These are phyloP conservation scores for Physocephala rufipes DNA, from an alignment of 2,888 invertebrate genomes.

Conservation along the genomic window DNA sequence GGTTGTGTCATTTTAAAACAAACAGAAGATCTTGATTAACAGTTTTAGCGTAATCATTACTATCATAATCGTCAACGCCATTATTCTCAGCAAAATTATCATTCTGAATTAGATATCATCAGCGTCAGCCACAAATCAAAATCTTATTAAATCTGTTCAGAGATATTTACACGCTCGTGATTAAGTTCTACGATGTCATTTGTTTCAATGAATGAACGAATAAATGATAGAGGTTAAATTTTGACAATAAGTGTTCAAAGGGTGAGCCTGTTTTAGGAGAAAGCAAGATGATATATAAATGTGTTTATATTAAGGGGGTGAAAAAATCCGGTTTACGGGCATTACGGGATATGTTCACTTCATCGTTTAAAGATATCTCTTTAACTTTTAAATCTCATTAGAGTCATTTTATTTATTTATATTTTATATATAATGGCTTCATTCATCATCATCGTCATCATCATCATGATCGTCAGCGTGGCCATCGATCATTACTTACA, in stretches of 20 bases:
- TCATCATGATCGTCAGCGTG: conserved; percentile 23
- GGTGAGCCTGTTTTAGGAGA: too few species aligned
- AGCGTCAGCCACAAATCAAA: conserved; percentile 51
- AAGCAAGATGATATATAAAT: too few species aligned
- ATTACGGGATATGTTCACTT: too few species aligned
- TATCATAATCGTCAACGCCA: neutral
- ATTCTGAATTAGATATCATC: neutral
- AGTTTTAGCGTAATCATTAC: neutral
- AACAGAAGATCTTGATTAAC: neutral
- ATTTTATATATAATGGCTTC: neutral
- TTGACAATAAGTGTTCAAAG: neutral
- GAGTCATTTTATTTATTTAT: neutral
- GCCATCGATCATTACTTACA: conserved; percentile 37
- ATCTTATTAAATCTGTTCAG: conserved; percentile 51
- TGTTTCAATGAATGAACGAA: neutral
- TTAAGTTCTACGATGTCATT: conserved; percentile 47
- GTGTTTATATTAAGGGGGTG: too few species aligned
- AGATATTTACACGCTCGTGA: conserved; percentile 59
- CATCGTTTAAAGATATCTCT: too few species aligned
- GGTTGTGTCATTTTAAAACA: neutral
- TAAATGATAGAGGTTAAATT: neutral
- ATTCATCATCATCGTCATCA: neutral
- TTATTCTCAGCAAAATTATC: neutral
- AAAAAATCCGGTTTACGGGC: too few species aligned
- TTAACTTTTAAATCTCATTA: too few species aligned